Base-by-base conservation (phyloP, 2,888 invertebrate genomes). In the Opisthograptis luteolata region DNA sequence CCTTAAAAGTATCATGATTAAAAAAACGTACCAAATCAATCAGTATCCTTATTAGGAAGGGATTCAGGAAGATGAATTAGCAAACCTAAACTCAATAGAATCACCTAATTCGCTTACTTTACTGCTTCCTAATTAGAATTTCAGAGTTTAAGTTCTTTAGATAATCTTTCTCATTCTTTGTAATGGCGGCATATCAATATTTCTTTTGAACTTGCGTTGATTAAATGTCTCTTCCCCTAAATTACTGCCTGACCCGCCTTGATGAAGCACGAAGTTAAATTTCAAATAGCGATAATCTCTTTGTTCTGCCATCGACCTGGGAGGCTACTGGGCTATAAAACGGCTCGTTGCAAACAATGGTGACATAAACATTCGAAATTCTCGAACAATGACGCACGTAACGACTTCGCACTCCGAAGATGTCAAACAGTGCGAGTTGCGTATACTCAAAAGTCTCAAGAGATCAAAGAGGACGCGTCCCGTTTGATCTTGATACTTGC, bases 271-370 rank as follows among this genome's bases (percentile, higher is more conserved):
- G 49, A 45, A 39, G 62, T 67, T 64, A 62, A 68, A 68, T 55
- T 40, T 58, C 52, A 58, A 54, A 53, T 72, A 70, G 74, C 76
- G 72, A 74, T 69, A 69, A 62, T 70, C 67, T 62, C 64, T 79
- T 80, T 79, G 75, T 78, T 76, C 63, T 19, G 15, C 32, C 65
- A 49, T 58, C 70, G 60, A 64, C 58, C 70, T 71, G 73, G 70
- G 73, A 71, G 76, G 79, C 80, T 81, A 77, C 81, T 57, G 78
- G 64, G 70, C 56, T 72, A 76, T 81, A 78, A 76, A 79, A 73
- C 61, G 66, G 53, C 60, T 61, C 62, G 66, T 67, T 66, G 65
- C 62, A 60, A 82, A 83, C 83, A 83, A 84, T 84, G 64, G 75
- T 57, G 54, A 63, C 73, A 76, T 79, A 80, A 80, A 82, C 74